phyloP scores from a whole-genome alignment of 1,140 invertebrate species.

The Drosophila truncata region DNA sequence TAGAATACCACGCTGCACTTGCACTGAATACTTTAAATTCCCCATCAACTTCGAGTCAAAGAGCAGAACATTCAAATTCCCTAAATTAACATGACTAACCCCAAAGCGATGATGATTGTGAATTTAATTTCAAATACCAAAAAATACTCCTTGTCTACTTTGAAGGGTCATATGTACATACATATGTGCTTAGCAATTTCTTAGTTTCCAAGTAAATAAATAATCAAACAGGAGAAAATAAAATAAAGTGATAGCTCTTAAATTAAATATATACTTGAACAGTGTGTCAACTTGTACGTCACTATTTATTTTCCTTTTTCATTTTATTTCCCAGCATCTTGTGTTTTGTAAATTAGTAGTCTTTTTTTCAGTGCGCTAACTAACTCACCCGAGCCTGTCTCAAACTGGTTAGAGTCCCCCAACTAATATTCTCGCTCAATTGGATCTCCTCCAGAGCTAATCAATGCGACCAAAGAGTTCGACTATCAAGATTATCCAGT shows the following conservation, averaged over 20 bases:
- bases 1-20: conserved; percentile 29
- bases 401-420: conserved; percentile 20
- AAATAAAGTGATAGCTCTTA: background rate
- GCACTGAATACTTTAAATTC: conserved; percentile 10
- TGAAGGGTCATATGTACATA: background rate
- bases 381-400: background rate
- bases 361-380: conserved; percentile 10
- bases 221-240: background rate
- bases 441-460: conserved; percentile 26
- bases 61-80: conserved; percentile 10
- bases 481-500: conserved; percentile 50
- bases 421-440: conserved; percentile 40
- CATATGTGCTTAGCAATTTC: background rate
- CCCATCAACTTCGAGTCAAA: conserved; percentile 12
- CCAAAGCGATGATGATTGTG: background rate
- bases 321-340: background rate
- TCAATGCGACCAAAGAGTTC: conserved; percentile 32
- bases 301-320: background rate
- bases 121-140: conserved; percentile 5
- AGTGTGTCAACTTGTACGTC: too few species aligned
- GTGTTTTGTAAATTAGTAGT: too few species aligned
- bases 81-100: background rate
- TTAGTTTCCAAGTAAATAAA: background rate
- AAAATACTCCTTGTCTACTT: conserved; percentile 6
- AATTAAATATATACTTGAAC: too few species aligned